These are phyloP conservation scores for Philereme vetulata DNA, from an alignment of 2,888 invertebrate species.

Conservation along the genomic window DNA sequence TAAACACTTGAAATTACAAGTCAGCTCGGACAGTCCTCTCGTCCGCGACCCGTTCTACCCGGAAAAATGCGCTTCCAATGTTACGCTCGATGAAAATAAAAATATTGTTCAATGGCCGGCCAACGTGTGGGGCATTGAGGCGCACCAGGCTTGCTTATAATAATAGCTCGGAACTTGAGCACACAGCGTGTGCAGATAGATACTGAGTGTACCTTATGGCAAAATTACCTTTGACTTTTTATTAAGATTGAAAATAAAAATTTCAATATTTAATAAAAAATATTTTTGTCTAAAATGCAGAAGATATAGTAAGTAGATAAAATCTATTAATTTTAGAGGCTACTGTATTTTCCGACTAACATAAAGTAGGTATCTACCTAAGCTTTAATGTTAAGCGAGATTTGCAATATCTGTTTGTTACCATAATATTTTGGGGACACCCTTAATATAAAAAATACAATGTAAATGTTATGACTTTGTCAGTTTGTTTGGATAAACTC, in stretches of 20 bases:
- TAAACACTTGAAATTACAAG: constrained; percentile 84
- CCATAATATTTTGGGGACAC: constrained; percentile 51
- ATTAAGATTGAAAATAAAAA: neutral
- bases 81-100: constrained; percentile 76
- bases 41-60: constrained; percentile 46
- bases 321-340: too few species aligned
- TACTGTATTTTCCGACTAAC: constrained; percentile 17
- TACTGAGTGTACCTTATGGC: constrained; percentile 5
- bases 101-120: constrained; percentile 53
- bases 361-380: constrained; percentile 37
- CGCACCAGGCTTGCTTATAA: constrained; percentile 29
- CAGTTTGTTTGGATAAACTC: constrained; percentile 36
- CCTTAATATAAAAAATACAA: constrained; percentile 55
- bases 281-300: too few species aligned
- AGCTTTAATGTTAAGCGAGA: constrained; percentile 43
- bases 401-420: constrained; percentile 50
- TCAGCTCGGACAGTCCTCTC: constrained; percentile 61
- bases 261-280: too few species aligned
- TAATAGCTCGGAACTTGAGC: constrained; percentile 27
- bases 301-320: too few species aligned
- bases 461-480: constrained; percentile 53
- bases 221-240: neutral
- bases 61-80: constrained; percentile 80
- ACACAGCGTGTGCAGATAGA: constrained; percentile 22
- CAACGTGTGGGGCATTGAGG: constrained; percentile 46